Percentiles rank a stretch among this genome's conserved stretches.
Evolutionary conservation across 2,888 invertebrate genomes (phyloP).

Genomic region (Yponomeuta plumbellus): DNA sequence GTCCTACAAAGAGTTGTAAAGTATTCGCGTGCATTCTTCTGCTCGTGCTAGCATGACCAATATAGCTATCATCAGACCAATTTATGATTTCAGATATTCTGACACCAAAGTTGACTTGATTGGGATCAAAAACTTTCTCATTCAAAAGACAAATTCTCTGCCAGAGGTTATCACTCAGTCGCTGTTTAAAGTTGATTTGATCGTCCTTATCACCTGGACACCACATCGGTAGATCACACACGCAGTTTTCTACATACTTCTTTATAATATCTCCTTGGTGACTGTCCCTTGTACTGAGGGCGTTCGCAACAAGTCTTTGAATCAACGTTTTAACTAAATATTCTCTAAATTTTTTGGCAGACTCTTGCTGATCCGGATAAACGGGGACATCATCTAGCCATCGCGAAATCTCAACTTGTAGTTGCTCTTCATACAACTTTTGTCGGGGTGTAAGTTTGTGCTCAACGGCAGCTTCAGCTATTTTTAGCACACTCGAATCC

Average conservation of each 20-base stretch:
- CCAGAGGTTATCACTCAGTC: conserved; percentile 34
- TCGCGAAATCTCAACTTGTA: conserved; percentile 22
- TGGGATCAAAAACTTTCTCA: not conserved
- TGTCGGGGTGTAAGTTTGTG: not conserved
- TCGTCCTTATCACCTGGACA: conserved; percentile 31
- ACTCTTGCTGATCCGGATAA: conserved; percentile 26
- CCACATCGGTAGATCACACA: conserved; percentile 38
- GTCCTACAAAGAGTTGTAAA: not conserved
- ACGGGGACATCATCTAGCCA: conserved; percentile 41
- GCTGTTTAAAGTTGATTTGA: conserved; percentile 28
- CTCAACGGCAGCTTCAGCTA: not conserved
- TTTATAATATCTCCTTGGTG: conserved; percentile 32
- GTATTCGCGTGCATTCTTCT: not conserved
- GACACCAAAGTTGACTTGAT: not conserved
- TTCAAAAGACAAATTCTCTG: conserved; percentile 33
- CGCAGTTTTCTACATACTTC: conserved; percentile 34
- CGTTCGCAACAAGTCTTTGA: conserved; percentile 33
- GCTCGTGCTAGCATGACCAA: not conserved
- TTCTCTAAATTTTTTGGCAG: conserved; percentile 31
- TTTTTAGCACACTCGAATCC: not conserved
- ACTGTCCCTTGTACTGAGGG: conserved; percentile 21
- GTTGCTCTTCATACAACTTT: not conserved
- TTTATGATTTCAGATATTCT: not conserved
- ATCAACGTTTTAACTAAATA: conserved; percentile 35
- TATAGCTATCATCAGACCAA: not conserved